Base-by-base conservation (phyloP, 1,140 invertebrate species). In the Drosophila albomicans region DNA sequence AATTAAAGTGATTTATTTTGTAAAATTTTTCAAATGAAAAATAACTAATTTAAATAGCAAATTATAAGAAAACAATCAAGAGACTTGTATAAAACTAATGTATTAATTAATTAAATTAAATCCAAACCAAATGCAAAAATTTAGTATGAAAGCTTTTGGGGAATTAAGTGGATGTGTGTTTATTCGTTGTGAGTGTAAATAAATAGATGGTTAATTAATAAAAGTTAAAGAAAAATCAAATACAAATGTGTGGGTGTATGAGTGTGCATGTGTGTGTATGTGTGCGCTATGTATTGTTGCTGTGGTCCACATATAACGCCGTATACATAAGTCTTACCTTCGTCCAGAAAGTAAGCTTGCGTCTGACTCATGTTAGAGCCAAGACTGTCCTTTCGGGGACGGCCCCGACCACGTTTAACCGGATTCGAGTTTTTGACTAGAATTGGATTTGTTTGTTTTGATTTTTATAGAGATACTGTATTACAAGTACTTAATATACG, bases 361-460 rank as follows among this genome's bases (percentile, higher is more conserved):
- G 91, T 75, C 65, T 92, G 78, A 90, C 87, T 92, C 89, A 90
- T 76, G 91, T 93, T 92, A 77, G 90, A 92, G 72, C 77, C 79
- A 82, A 92, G 81, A 75, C 91, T 94, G 81, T 94, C 94, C 86
- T 94, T 95, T 80, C 93, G 93, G 59, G 93, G 94, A 61, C 94
- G 93, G 30, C 94, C 94, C 49, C 94, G 91, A 65, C 94, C 94
- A 49, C 94, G 92, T 79, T 94, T 94, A 92, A 93, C 93, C 69
- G 93, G 93, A 81, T 78, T 92, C 71, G 75, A 63, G 66, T 75
- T 74, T 91, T 92, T 92, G 67, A 91, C 92, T 92, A 92, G 77
- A 92, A 92, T 61, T 70, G n/a, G 1, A 38, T 63, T 63, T 43
- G 15, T 64, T 3, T 35, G 3, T 61, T 38, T 43, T 13, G 1